Percentiles rank a stretch among this genome's conserved stretches.
Conservation (phyloP, 2,888 invertebrate species). For the Gryllus longicercus region DNA sequence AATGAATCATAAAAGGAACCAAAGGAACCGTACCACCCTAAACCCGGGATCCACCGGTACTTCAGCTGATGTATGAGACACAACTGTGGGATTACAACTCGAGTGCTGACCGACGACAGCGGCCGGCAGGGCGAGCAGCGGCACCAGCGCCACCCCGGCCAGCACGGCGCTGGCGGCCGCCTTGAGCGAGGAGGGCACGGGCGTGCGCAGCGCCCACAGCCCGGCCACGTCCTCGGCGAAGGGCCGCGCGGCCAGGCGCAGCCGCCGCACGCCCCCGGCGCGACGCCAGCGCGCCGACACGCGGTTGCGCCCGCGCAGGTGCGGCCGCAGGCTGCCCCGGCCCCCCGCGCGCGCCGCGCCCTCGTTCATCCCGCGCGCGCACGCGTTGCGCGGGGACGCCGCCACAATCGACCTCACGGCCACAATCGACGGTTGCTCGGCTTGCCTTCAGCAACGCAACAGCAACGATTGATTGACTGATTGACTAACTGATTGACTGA, state of each 20-base stretch:
- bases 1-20: too few relatives aligned
- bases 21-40: too few relatives aligned
- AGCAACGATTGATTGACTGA: too few relatives aligned
- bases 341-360: too few relatives aligned
- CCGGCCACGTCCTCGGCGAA: not conserved
- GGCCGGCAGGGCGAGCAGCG: not conserved
- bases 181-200: not conserved
- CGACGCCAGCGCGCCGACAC: not conserved
- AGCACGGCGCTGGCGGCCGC: not conserved
- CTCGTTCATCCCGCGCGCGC: too few relatives aligned
- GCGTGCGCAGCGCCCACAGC: not conserved
- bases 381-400: too few relatives aligned
- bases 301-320: not conserved
- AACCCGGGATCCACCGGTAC: too few relatives aligned
- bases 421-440: too few relatives aligned
- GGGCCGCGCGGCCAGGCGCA: not conserved
- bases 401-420: too few relatives aligned
- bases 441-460: too few relatives aligned
- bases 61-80: too few relatives aligned
- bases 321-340: not conserved
- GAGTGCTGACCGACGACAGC: not conserved
- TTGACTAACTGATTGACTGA: too few relatives aligned
- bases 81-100: not conserved
- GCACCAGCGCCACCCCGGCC: not conserved
- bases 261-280: not conserved